These are phyloP conservation scores for Pristionchus maxplancki DNA, from an alignment of 2,888 invertebrate species.

Conservation along the genomic window DNA sequence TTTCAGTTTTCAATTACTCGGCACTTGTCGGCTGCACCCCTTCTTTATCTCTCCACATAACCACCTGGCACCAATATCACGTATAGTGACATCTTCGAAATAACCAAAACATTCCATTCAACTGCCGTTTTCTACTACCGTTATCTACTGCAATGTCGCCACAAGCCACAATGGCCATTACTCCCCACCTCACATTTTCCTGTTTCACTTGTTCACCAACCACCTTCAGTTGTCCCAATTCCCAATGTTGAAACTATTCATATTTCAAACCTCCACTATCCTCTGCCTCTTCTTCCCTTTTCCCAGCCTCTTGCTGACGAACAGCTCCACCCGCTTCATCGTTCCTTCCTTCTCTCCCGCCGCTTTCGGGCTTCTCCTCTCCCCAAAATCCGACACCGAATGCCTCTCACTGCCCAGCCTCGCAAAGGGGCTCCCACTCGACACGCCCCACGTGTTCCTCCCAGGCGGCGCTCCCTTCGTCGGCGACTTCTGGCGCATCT, in stretches of 20 bases:
- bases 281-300: neutral
- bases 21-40: neutral
- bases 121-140: neutral
- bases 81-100: too few relatives aligned
- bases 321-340: neutral
- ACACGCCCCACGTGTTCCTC: constrained; percentile 28
- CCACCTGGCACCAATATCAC: too few relatives aligned
- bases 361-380: neutral
- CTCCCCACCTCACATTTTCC: too few relatives aligned
- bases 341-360: neutral
- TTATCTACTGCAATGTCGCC: too few relatives aligned
- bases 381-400: constrained; percentile 44
- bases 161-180: too few relatives aligned
- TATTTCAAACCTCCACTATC: constrained; percentile 13
- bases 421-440: neutral
- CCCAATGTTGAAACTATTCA: too few relatives aligned
- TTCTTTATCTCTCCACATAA: neutral
- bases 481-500: constrained; percentile 40
- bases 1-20: neutral
- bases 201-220: too few relatives aligned
- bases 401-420: constrained; percentile 1
- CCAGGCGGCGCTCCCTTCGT: neutral
- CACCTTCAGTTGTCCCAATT: too few relatives aligned
- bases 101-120: neutral
- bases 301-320: constrained; percentile 19